Conservation (phyloP, 2,113 vertebrate species). For the Istiophorus platypterus region DNA sequence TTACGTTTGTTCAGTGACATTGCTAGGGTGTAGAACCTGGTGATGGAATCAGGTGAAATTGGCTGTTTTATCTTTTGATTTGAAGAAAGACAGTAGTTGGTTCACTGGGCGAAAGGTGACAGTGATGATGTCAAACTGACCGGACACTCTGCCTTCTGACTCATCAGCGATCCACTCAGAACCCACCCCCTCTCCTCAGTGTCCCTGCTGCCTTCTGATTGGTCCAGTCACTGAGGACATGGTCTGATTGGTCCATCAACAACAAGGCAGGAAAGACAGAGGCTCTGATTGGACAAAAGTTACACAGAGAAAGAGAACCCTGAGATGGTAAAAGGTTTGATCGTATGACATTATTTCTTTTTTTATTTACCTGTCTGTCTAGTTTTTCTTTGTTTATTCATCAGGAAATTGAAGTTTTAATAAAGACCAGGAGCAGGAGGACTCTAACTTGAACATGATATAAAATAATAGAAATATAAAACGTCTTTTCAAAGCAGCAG, state of each 20-base stretch:
- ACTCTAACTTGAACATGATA: no score
- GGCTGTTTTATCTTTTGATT: no score
- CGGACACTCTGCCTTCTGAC: not conserved
- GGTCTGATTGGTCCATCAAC: conserved; percentile 9
- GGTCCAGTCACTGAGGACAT: not conserved
- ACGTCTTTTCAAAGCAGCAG: no score
- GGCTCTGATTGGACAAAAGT: conserved; percentile 10
- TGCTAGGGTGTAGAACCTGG: not conserved
- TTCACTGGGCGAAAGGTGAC: conserved; percentile 45
- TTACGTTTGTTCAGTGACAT: not conserved
- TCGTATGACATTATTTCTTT: not conserved
- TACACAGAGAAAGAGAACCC: no score
- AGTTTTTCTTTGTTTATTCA: no score
- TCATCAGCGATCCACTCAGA: not conserved
- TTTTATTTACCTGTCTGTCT: not conserved
- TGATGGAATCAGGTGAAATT: not conserved
- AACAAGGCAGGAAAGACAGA: not conserved
- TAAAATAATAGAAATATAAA: no score
- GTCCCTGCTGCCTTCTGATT: conserved; percentile 1
- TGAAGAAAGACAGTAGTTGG: not conserved
- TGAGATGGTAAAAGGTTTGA: not conserved
- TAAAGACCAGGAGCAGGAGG: no score
- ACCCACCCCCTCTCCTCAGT: conserved; percentile 10
- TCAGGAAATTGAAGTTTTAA: no score
- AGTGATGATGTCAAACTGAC: conserved; percentile 24